Percentiles rank a stretch among this genome's conserved stretches.
Evolutionary conservation across 2,797 vertebrate species (phyloP).

Genomic region (Rhinichthys osculus): DNA sequence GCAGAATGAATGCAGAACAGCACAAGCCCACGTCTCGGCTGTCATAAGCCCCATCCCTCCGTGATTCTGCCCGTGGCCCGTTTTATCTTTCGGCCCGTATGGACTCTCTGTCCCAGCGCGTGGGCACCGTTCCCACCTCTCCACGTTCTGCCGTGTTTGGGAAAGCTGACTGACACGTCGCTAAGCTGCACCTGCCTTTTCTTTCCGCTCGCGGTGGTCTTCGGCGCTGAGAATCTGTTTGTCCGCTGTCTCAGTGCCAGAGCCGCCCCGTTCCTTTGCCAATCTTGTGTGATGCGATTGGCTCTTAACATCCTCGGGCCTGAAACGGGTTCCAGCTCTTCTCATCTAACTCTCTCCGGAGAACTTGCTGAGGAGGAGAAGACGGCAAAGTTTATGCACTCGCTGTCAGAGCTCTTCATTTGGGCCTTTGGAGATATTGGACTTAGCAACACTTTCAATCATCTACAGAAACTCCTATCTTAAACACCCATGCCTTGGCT

Average conservation of each 20-base stretch:
- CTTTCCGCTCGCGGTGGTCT: conserved; percentile 48
- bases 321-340: conserved; percentile 34
- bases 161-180: conserved; percentile 53
- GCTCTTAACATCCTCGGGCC: conserved; percentile 47
- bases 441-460: background rate
- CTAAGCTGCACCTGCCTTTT: conserved; percentile 62
- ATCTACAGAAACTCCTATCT: conserved; percentile 10
- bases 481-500: background rate
- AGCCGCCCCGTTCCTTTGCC: conserved; percentile 44
- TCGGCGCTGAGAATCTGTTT: conserved; percentile 31
- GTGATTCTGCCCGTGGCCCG: conserved; percentile 29
- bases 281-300: conserved; percentile 47
- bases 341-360: conserved; percentile 42
- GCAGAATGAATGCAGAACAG: conserved; percentile 21
- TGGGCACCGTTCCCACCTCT: conserved; percentile 54
- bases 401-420: conserved; percentile 13
- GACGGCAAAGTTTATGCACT: conserved; percentile 22
- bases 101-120: conserved; percentile 36
- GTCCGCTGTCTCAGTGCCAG: conserved; percentile 50
- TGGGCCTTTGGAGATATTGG: conserved; percentile 22
- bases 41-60: conserved; percentile 24
- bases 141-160: conserved; percentile 39
- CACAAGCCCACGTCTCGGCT: conserved; percentile 36
- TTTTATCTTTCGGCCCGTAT: conserved; percentile 49
- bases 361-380: conserved; percentile 36